Evolutionary conservation across 2,797 vertebrate species (phyloP), one percentile per base, ranked within the genome.

Genomic region (Parauchenoglanis punctatus): DNA sequence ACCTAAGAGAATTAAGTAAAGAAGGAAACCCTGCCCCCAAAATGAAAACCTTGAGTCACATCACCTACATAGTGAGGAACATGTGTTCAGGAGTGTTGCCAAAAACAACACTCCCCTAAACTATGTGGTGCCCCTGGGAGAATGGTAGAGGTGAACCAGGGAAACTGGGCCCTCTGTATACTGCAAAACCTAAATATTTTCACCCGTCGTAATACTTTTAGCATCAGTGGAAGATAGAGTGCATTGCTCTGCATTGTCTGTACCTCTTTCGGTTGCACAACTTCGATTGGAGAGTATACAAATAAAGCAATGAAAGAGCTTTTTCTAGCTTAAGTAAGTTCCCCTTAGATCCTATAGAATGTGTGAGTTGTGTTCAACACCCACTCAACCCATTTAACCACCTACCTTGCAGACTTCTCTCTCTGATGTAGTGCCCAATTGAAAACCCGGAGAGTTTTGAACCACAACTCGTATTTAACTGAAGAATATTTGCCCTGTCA

Each of bases 51-150:
- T 77, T 86, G 81, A 87, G 86, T 72, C 78, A 90, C 84, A 87
- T 87, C 84, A 87, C 75, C 84, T 83, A 59, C 81, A 85, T 88
- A 89, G 89, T 83, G 85, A 86, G 84, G 72, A 91, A 90, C 91
- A 87, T 88, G 86, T 91, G 89, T 87, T 90, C 76, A 86, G 89
- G 91, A 91, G 8, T 31, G 23, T 68, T 88, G 90, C 92, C 91
- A 91, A 90, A 90, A 91, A 85, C 87, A 92, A 90, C 91, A 91
- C 59, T 76, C 90, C 85, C 40, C 59, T 87, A 91, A 91, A 90
- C 86, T 87, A 85, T 89, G 87, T 84, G 65, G 78, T 88, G 46
- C 85, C 89, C 89, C 86, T 59, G 86, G 89, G 91, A 91, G 92
- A 86, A 83, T 28, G 28, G 76, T 88, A 67, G 54, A 87, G 88